Evolutionary conservation across 1,140 invertebrate species (phyloP), one percentile per base, ranked within the genome.

Genomic region (Plectus sambesii): DNA sequence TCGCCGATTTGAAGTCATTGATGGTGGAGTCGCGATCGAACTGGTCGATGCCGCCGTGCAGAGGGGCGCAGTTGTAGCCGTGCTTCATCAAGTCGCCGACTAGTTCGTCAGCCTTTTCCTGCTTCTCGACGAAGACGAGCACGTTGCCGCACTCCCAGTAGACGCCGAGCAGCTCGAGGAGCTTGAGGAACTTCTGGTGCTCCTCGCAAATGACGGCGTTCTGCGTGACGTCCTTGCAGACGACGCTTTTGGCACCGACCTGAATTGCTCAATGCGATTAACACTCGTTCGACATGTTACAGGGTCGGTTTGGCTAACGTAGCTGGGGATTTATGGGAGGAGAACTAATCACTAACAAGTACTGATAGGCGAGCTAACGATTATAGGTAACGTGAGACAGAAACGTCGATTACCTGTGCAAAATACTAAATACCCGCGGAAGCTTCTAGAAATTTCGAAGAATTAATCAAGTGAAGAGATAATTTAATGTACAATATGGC

Each of bases 41-140:
- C 72, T 99, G 94, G 75, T 99, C 94, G 61, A 99, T 96, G 61
- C 89, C 94, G 39, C 94, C 94, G 69, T 99, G 94, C 19, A 99
- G 76, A 23, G 90, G 87, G 79, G 96, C 82, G 68, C 90, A 97
- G 59, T 97, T 94, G 60, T 77, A 76, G 0, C 87, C 87, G 1
- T 89, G 87, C 69, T 87, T 93, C 83, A 98, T 87, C 0, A 99
- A 75, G 65, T 97, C 87, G 68, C 90, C 89, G 23, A 96, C 73
- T 3, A 98, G 70, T 15, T 84, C 85, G 68, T 98, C 93, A 0
- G 90, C 75, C 84, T 70, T 90, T 69, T 98, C 93, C 72, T 99
- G 94, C 64, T 97, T 98, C 63, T 99, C 93, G 1, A 98, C 94
- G 73, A 99, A 99, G 9, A 98, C 83, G 46, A 99, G 85, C 4